Percentiles rank a stretch among this genome's conserved stretches.
Conservation (phyloP, 2,113 vertebrate genomes). For the Shinisaurus crocodilurus region DNA sequence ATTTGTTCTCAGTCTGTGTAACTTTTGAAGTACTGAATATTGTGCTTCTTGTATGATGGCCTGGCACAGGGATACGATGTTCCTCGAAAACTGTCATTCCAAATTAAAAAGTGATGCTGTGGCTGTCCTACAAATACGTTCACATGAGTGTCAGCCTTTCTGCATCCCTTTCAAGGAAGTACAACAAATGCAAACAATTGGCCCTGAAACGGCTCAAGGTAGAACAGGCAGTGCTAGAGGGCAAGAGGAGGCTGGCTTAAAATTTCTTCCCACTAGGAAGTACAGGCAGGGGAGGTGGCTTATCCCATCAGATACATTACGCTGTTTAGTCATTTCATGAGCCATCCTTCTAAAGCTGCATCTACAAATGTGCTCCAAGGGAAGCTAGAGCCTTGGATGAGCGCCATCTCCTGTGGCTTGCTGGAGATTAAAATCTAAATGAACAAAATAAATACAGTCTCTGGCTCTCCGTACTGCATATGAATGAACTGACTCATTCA, state of each 20-base stretch:
- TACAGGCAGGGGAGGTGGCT: background rate
- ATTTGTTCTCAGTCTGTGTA: background rate
- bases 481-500: background rate
- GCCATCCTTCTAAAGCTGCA: background rate
- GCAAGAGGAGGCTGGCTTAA: constrained; percentile 1
- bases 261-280: background rate
- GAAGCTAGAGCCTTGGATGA: background rate
- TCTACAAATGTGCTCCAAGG: background rate
- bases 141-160: background rate
- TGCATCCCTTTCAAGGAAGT: background rate
- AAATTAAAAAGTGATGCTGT: too few species aligned
- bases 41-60: background rate
- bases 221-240: background rate
- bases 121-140: background rate
- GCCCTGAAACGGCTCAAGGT: background rate
- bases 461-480: constrained; percentile 16
- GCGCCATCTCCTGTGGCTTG: background rate
- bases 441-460: constrained; percentile 32
- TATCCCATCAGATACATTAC: background rate
- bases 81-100: background rate
- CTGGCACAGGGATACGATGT: background rate
- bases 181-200: background rate
- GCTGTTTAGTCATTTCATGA: background rate
- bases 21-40: background rate
- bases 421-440: constrained; percentile 23